Evolutionary conservation across 92 coral and sea anemone species (phyloP).

Genomic region (Micromussa lordhowensis): DNA sequence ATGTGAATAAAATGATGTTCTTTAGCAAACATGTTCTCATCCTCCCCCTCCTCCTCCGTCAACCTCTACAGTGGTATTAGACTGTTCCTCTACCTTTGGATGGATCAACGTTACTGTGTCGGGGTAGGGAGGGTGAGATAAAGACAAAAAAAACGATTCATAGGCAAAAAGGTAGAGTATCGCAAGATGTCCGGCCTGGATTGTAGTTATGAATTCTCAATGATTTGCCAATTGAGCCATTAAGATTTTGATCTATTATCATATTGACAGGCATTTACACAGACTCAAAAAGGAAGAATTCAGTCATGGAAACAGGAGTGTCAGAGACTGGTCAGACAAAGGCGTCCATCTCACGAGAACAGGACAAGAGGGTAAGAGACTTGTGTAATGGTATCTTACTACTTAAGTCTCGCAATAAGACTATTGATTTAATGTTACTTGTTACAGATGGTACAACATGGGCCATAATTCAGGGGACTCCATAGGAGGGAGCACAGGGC

Average conservation of each 20-base stretch:
- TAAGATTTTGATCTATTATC: neutral
- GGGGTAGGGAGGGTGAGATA: too few relatives aligned
- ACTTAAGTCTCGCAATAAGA: neutral
- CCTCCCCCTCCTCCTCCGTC: too few relatives aligned
- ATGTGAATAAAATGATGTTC: too few relatives aligned
- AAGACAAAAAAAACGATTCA: too few relatives aligned
- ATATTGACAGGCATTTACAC: constrained; percentile 82
- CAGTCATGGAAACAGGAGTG: constrained; percentile 99
- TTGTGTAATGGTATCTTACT: neutral
- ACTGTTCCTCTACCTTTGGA: too few relatives aligned
- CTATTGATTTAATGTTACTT: neutral
- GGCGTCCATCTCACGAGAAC: constrained; percentile 84
- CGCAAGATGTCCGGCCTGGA: too few relatives aligned
- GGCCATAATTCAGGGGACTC: constrained; percentile 73
- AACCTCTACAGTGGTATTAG: too few relatives aligned
- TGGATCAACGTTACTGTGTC: too few relatives aligned
- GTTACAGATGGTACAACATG: constrained; percentile 64
- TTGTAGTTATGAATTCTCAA: neutral
- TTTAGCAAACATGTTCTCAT: too few relatives aligned
- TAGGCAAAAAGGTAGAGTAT: too few relatives aligned
- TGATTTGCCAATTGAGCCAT: neutral
- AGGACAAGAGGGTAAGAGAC: constrained; percentile 73
- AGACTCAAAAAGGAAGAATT: constrained; percentile 82
- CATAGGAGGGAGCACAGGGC: constrained; percentile 57
- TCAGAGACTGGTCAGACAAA: constrained; percentile 84